phyloP scores from a whole-genome alignment of 2,797 vertebrate genomes.

The Mastacembelus armatus region DNA sequence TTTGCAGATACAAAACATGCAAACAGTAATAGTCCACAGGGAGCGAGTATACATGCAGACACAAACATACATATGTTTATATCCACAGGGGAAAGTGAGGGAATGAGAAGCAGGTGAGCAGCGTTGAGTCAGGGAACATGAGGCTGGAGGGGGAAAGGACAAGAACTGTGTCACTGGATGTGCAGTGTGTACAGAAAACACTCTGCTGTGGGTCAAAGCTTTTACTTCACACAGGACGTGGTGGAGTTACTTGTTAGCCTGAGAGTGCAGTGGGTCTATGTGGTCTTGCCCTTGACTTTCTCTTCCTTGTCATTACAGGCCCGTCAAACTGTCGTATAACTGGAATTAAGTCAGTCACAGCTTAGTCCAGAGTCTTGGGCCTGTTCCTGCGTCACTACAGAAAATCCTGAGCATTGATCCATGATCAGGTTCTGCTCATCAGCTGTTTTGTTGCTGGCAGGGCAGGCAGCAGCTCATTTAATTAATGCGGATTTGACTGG shows the following conservation, averaged over 20 bases:
- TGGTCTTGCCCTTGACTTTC: slow-evolving; percentile 49
- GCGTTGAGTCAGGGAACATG: no score
- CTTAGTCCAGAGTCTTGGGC: slow-evolving; percentile 22
- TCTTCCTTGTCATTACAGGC: slow-evolving; percentile 26
- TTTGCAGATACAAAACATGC: neutral
- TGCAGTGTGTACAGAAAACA: neutral
- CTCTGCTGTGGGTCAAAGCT: slow-evolving; percentile 11
- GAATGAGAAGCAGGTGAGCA: no score
- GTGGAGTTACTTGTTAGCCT: slow-evolving; percentile 26
- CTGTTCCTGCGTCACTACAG: slow-evolving; percentile 30
- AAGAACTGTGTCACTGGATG: no score
- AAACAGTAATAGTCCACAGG: no score
- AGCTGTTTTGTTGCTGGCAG: slow-evolving; percentile 68
- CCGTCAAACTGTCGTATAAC: slow-evolving; percentile 51
- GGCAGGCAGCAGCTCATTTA: slow-evolving; percentile 60
- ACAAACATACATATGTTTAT: no score
- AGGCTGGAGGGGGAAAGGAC: no score
- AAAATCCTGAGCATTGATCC: slow-evolving; percentile 69
- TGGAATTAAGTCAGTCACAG: slow-evolving; percentile 62
- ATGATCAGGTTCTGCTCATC: slow-evolving; percentile 69
- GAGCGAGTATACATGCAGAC: no score
- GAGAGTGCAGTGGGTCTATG: neutral
- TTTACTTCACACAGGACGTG: neutral
- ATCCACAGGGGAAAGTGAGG: no score
- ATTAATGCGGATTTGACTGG: slow-evolving; percentile 66